Conservation (phyloP, 2,888 invertebrate species). For the Sesia apiformis region DNA sequence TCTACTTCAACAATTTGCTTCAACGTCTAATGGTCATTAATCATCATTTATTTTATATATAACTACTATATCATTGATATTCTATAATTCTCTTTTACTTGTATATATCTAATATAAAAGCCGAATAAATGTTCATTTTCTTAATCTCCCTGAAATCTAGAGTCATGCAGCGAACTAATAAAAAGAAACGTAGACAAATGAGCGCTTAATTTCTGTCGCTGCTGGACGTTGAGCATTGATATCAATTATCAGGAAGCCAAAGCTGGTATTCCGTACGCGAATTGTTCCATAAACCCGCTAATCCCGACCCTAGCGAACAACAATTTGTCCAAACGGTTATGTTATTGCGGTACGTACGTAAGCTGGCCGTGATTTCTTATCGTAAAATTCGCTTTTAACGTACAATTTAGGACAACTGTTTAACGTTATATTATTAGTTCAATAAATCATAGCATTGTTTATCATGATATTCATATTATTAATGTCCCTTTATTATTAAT, state of each 20-base stretch:
- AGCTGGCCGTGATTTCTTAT: conserved; percentile 25
- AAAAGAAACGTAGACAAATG: conserved; percentile 45
- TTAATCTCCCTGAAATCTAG: conserved; percentile 8
- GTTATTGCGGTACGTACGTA: conserved; percentile 61
- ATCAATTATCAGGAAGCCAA: conserved; percentile 62
- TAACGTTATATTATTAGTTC: too few species aligned
- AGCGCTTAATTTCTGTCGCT: conserved; percentile 46
- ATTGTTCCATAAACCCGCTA: conserved; percentile 31
- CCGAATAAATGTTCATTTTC: neutral
- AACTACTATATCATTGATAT: too few species aligned
- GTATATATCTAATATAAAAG: too few species aligned
- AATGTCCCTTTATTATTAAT: too few species aligned
- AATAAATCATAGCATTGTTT: too few species aligned
- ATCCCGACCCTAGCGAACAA: conserved; percentile 51
- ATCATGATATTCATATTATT: too few species aligned
- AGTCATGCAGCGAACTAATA: conserved; percentile 39
- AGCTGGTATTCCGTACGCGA: conserved; percentile 38
- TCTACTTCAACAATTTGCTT: too few species aligned
- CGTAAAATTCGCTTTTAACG: too few species aligned
- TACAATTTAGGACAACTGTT: too few species aligned
- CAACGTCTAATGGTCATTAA: too few species aligned
- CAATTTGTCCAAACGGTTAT: conserved; percentile 73
- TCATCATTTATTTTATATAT: too few species aligned
- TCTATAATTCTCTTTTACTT: too few species aligned
- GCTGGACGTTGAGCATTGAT: conserved; percentile 55